A percentile compares a stretch with the other conserved stretches of the same genome.
These are phyloP conservation scores for Stichopus horrens DNA, from an alignment of 53 echinoderm and acorn worm species.

Conservation along the genomic window DNA sequence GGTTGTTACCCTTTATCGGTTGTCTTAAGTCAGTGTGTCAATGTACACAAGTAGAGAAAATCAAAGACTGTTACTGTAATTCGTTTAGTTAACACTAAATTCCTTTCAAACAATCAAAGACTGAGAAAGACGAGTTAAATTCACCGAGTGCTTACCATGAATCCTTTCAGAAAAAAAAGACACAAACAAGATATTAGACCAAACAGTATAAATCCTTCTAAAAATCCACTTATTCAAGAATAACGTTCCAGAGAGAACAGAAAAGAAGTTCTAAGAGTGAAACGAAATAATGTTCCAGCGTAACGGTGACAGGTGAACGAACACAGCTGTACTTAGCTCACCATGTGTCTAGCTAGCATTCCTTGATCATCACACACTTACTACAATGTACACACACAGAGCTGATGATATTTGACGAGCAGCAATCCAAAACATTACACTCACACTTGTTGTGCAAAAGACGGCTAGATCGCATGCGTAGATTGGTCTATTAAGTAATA, in stretches of 20 bases:
- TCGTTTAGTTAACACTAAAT: too few species aligned
- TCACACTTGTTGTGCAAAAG: slow-evolving; percentile 25
- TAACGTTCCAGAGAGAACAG: neutral
- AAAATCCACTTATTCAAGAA: neutral
- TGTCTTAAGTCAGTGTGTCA: too few species aligned
- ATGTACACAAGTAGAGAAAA: too few species aligned
- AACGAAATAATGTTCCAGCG: neutral
- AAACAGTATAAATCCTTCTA: slow-evolving; percentile 5
- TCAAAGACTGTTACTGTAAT: too few species aligned
- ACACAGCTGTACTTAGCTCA: neutral
- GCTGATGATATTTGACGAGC: too few species aligned
- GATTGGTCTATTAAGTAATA: neutral
- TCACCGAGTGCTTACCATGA: neutral
- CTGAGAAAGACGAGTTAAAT: neutral
- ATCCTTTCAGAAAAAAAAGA: neutral
- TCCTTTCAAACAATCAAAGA: too few species aligned
- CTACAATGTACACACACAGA: neutral
- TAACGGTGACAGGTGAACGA: neutral
- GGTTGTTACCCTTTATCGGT: too few species aligned
- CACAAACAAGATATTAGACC: neutral
- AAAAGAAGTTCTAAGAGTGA: neutral
- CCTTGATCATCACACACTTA: neutral
- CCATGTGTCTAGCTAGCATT: neutral
- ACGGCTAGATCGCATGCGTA: slow-evolving; percentile 18
- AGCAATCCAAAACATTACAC: neutral